A percentile compares a stretch with the other conserved stretches of the same genome.
Conservation (phyloP, 1,140 invertebrate genomes). For the Potamilus streckersoni region DNA sequence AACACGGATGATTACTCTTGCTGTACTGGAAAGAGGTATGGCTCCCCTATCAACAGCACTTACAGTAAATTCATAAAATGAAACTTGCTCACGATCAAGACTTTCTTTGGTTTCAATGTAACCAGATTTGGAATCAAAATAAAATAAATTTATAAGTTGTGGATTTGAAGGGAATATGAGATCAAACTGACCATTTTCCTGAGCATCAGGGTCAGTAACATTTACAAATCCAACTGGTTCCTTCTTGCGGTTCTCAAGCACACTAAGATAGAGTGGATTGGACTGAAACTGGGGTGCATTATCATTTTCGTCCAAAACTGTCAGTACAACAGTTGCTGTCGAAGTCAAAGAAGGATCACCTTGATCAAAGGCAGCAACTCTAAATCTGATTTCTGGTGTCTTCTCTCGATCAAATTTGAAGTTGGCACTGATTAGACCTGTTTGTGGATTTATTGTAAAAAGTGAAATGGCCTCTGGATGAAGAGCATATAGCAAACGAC, state of each 20-base stretch:
- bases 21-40: constrained; percentile 87
- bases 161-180: constrained; percentile 32
- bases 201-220: constrained; percentile 70
- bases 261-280: constrained; percentile 71
- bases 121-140: constrained; percentile 24
- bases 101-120: constrained; percentile 14
- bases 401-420: constrained; percentile 51
- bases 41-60: constrained; percentile 92
- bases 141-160: constrained; percentile 26
- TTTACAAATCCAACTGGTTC: constrained; percentile 85
- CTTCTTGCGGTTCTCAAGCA: constrained; percentile 88
- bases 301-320: constrained; percentile 58
- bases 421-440: constrained; percentile 45
- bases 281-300: constrained; percentile 66
- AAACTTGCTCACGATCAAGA: constrained; percentile 22
- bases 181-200: constrained; percentile 52
- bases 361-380: constrained; percentile 50
- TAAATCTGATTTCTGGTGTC: constrained; percentile 41
- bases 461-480: constrained; percentile 37
- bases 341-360: constrained; percentile 78
- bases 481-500: constrained; percentile 45
- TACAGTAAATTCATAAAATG: constrained; percentile 77
- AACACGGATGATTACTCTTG: constrained; percentile 83
- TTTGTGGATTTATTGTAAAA: constrained; percentile 45
- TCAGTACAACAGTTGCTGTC: constrained; percentile 85